phyloP scores from a whole-genome alignment of 2,888 invertebrate genomes.

The Idaea straminata region DNA sequence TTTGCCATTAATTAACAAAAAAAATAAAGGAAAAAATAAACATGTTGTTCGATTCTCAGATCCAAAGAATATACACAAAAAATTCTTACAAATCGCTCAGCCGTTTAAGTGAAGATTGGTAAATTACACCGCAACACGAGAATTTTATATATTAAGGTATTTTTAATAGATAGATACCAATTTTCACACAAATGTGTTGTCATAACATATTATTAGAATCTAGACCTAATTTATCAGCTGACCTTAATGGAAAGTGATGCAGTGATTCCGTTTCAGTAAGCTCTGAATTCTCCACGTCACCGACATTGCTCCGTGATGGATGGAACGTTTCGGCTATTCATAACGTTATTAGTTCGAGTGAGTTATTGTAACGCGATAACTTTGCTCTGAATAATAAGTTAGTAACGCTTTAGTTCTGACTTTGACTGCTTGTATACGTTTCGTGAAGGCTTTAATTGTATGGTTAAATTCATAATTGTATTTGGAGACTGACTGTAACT shows the following conservation, averaged over 20 bases:
- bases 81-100: no score
- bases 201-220: neutral
- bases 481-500: neutral
- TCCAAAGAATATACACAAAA: no score
- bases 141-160: no score
- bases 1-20: no score
- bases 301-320: slow-evolving; percentile 38
- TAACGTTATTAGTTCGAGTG: slow-evolving; percentile 46
- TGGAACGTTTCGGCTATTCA: slow-evolving; percentile 42
- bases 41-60: no score
- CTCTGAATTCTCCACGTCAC: slow-evolving; percentile 32
- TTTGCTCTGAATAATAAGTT: slow-evolving; percentile 1
- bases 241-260: slow-evolving; percentile 44
- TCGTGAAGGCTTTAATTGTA: neutral
- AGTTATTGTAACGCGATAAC: slow-evolving; percentile 29
- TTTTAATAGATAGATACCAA: no score
- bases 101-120: no score
- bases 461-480: neutral
- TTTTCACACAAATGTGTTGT: no score
- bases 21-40: no score
- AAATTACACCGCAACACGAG: no score
- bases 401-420: neutral
- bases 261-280: slow-evolving; percentile 39
- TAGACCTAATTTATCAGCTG: neutral
- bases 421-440: neutral